phyloP scores from a whole-genome alignment of 2,113 vertebrate species.

The Suricata suricatta region DNA sequence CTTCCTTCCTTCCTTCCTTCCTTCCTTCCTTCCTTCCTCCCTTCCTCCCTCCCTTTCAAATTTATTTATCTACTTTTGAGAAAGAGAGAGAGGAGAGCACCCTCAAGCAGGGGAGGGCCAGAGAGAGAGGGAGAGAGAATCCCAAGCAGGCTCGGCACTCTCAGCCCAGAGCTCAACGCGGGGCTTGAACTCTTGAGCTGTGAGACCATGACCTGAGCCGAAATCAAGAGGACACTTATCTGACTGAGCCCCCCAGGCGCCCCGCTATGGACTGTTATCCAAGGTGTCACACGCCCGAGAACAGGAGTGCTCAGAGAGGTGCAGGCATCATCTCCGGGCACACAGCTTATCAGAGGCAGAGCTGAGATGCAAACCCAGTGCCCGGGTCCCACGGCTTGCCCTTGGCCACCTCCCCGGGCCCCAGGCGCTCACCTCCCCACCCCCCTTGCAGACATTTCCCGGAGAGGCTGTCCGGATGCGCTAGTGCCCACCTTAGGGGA shows the following conservation, averaged over 20 bases:
- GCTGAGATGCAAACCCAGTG: neutral
- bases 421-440: neutral
- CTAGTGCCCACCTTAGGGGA: neutral
- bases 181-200: neutral
- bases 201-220: neutral
- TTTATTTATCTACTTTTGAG: neutral
- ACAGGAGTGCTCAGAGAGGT: neutral
- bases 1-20: neutral
- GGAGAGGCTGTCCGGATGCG: rapidly evolving
- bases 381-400: neutral
- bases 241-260: neutral
- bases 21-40: neutral
- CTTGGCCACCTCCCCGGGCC: neutral
- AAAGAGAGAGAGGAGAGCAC: neutral
- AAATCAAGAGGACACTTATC: neutral
- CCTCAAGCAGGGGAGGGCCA: too few relatives aligned
- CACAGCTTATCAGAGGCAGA: neutral
- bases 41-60: neutral
- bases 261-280: neutral
- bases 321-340: neutral
- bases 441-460: rapidly evolving
- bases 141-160: neutral
- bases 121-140: neutral
- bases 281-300: neutral
- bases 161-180: neutral